Percentiles rank a stretch among this genome's conserved stretches.
Conservation (phyloP, 2,888 invertebrate species). For the Hypercompe scribonia region DNA sequence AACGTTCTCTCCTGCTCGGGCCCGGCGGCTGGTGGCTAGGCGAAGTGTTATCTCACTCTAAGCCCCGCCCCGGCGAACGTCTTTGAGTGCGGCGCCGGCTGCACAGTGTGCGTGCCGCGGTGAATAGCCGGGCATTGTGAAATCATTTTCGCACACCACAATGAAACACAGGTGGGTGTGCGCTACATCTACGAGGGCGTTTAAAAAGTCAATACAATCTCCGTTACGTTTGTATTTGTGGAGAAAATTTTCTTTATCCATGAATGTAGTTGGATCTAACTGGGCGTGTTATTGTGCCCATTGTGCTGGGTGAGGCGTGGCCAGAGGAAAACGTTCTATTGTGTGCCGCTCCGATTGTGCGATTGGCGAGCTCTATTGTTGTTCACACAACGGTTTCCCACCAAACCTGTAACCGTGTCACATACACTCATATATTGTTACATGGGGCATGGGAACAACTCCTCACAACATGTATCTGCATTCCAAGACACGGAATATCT, state of each 20-base stretch:
- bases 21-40: constrained; percentile 67
- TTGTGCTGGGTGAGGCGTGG: constrained; percentile 80
- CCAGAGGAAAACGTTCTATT: constrained; percentile 79
- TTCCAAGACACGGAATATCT: neutral
- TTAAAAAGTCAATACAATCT: constrained; percentile 86
- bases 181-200: constrained; percentile 82
- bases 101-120: constrained; percentile 75
- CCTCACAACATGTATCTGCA: neutral
- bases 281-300: constrained; percentile 81
- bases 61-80: constrained; percentile 81
- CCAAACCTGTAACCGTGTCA: constrained; percentile 45
- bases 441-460: neutral
- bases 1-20: constrained; percentile 69
- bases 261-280: constrained; percentile 65
- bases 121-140: constrained; percentile 80
- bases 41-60: constrained; percentile 78
- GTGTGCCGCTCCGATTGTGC: constrained; percentile 70
- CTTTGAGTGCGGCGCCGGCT: constrained; percentile 66
- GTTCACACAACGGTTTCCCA: constrained; percentile 52
- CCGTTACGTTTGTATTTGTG: constrained; percentile 78
- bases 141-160: constrained; percentile 81
- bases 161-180: constrained; percentile 81
- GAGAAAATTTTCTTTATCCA: constrained; percentile 84
- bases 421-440: constrained; percentile 39
- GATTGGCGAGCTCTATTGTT: constrained; percentile 79